Base-by-base conservation (phyloP, 1,140 invertebrate genomes). In the Bombus impatiens region DNA sequence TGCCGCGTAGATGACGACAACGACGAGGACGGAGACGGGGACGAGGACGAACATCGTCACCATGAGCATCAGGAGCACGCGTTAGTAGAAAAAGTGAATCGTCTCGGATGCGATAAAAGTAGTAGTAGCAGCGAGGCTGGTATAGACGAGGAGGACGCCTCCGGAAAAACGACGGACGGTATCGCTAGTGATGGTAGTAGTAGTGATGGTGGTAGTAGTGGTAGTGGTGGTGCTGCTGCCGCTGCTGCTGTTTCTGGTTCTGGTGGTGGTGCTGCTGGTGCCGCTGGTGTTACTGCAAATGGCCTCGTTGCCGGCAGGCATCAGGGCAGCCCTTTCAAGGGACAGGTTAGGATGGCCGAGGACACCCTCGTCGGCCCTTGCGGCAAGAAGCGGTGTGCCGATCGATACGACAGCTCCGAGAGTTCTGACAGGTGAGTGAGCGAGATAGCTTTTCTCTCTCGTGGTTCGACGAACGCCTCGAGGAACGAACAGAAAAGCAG, bases 341-440 rank as follows among this genome's bases (percentile, higher is more conserved):
- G 93, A 91, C 92, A 93, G 87, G 92, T 94, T 86, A 92, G 90
- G 87, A 91, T 76, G 83, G 93, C 92, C 81, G 92, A 95, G 82
- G 92, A 93, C 78, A 92, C 85, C 82, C 88, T 91, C 71, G 89
- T 93, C 79, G 94, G 94, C 68, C 92, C 94, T 87, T 97, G 96
- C 93, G 96, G 97, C 94, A 98, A 98, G 96, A 98, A 97, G 95
- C 96, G 97, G 95, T 98, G 97, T 95, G 96, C 97, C 92, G 97
- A 98, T 96, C 96, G 97, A 96, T 98, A 98, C 96, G 97, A 98
- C 96, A 98, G 97, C 94, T 98, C 97, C 91, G 97, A 98, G 95
- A 98, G 97, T 94, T 98, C 97, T 95, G 97, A 98, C 97, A 98
- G 97, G 97, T 98, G 94, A 96, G 96, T 89, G 88, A 89, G 87